Percentiles rank a stretch among this genome's conserved stretches.
Conservation (phyloP, 2,888 invertebrate species). For the Antheraea yamamai region DNA sequence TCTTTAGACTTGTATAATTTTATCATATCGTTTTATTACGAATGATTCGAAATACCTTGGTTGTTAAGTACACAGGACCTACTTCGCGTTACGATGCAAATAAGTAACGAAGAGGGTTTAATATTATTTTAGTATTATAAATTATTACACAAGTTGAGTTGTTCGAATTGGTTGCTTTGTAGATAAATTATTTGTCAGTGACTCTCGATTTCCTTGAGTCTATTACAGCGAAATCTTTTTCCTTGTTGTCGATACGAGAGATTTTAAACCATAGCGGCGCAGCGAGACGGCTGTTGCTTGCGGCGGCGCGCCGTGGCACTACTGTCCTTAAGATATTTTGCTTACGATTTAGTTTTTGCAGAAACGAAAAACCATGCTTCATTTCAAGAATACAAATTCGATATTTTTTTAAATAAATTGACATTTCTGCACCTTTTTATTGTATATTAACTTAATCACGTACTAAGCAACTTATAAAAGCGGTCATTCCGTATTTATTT, state of each 20-base stretch:
- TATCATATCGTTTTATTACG: background rate
- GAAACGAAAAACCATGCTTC: background rate
- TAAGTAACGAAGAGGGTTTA: background rate
- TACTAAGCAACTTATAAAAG: background rate
- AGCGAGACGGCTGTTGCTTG: too few relatives aligned
- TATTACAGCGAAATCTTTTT: background rate
- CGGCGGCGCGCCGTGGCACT: background rate
- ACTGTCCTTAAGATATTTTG: background rate
- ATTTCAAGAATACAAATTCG: background rate
- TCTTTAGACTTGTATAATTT: background rate
- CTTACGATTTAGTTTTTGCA: background rate
- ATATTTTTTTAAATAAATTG: background rate
- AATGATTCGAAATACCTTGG: background rate
- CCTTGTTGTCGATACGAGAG: constrained; percentile 6
- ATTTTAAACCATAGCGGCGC: background rate
- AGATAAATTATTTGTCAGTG: constrained; percentile 3
- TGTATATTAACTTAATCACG: background rate
- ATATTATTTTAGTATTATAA: background rate
- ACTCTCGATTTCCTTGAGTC: constrained; percentile 10
- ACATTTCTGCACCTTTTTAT: background rate
- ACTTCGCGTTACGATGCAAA: background rate
- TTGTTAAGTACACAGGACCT: background rate
- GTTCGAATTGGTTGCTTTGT: constrained; percentile 2
- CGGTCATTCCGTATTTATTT: background rate
- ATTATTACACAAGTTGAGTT: background rate